phyloP scores from a whole-genome alignment of 2,888 invertebrate genomes.

The Osmoderma eremita region DNA sequence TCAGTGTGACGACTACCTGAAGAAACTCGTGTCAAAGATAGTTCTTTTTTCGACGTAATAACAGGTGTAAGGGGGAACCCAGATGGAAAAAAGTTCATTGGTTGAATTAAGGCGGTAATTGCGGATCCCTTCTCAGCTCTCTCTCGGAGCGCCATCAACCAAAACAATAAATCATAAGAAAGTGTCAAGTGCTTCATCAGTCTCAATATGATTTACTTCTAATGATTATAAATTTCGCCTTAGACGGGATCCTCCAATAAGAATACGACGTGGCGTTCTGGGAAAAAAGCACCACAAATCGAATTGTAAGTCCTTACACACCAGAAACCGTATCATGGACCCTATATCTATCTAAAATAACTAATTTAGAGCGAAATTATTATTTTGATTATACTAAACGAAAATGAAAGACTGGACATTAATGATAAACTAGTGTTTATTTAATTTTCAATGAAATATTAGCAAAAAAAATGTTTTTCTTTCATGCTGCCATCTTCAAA shows the following conservation, averaged over 20 bases:
- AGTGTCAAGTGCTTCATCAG: slow-evolving; percentile 56
- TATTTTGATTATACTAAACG: slow-evolving; percentile 9
- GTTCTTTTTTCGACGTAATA: slow-evolving; percentile 39
- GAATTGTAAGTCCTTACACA: background rate
- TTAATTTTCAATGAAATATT: too few species aligned
- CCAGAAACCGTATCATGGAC: background rate
- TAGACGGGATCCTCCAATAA: slow-evolving; percentile 33
- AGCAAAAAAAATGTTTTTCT: too few species aligned
- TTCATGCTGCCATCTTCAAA: too few species aligned
- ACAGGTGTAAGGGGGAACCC: slow-evolving; percentile 43
- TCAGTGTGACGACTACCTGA: slow-evolving; percentile 40
- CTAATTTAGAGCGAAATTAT: slow-evolving; percentile 32
- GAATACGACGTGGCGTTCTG: background rate
- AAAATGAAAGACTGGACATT: slow-evolving; percentile 15
- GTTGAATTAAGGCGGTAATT: slow-evolving; percentile 47
- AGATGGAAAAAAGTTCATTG: slow-evolving; percentile 44
- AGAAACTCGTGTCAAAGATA: slow-evolving; percentile 38
- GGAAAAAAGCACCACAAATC: slow-evolving; percentile 6
- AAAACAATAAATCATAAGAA: slow-evolving; percentile 55
- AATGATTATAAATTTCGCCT: slow-evolving; percentile 54
- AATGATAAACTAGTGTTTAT: too few species aligned
- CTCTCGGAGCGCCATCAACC: slow-evolving; percentile 50
- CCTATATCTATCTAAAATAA: slow-evolving; percentile 5
- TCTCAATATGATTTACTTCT: slow-evolving; percentile 55
- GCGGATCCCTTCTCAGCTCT: slow-evolving; percentile 47